Evolutionary conservation across 2,113 vertebrate species (phyloP).

Genomic region (Malurus alboscapulatus): DNA sequence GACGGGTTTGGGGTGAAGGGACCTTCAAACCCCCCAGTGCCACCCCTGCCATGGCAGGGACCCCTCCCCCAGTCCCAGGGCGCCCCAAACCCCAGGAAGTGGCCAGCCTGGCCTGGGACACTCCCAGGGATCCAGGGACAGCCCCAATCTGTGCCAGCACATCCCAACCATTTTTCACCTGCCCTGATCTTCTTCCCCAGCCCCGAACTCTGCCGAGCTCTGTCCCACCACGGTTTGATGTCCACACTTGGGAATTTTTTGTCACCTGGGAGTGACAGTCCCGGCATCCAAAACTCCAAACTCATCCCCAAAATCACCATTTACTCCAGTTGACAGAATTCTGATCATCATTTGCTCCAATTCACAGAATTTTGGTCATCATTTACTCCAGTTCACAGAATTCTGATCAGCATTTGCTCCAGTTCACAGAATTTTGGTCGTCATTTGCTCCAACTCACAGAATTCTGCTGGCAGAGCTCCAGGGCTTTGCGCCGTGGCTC

Average conservation of each 20-base stretch:
- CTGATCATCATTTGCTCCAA: no score
- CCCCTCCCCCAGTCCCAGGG: fast-evolving
- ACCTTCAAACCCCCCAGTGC: not conserved
- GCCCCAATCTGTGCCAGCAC: no score
- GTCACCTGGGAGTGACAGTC: no score
- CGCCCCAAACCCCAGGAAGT: not conserved
- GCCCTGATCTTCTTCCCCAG: not conserved
- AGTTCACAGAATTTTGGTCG: no score
- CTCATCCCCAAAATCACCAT: not conserved
- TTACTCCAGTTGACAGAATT: no score
- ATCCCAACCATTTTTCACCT: fast-evolving
- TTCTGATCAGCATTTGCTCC: no score
- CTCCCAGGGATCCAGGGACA: not conserved
- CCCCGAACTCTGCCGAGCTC: not conserved
- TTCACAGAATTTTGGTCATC: no score
- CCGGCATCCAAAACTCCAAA: not conserved
- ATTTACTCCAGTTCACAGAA: no score
- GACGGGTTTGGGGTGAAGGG: not conserved
- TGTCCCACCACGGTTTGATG: not conserved
- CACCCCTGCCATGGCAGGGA: not conserved
- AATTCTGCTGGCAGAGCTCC: not conserved
- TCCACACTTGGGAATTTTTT: fast-evolving
- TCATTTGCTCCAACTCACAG: not conserved
- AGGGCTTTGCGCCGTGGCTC: not conserved
- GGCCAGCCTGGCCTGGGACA: fast-evolving